These are phyloP conservation scores for Rallus crepitans DNA, from an alignment of 2,797 vertebrate species.

Conservation along the genomic window DNA sequence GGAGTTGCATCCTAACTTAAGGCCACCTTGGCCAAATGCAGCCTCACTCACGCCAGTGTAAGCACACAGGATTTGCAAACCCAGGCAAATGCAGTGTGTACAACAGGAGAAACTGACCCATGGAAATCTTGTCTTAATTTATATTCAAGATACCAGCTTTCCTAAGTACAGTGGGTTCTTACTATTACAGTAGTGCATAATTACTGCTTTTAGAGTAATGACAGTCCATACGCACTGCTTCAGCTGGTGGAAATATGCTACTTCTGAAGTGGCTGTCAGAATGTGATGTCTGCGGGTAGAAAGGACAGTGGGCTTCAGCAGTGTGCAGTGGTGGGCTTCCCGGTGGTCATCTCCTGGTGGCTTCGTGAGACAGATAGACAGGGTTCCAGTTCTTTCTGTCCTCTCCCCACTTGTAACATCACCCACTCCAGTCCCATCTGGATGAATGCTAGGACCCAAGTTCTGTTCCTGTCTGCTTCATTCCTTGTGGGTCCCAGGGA, in stretches of 20 bases:
- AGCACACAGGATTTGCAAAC: fast-evolving
- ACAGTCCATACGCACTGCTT: neutral
- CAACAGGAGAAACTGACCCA: neutral
- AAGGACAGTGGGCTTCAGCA: neutral
- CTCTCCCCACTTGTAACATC: neutral
- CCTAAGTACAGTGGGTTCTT: neutral
- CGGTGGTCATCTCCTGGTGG: neutral
- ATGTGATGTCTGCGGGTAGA: neutral
- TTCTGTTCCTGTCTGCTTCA: neutral
- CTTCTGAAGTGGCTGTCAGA: neutral
- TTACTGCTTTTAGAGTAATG: neutral
- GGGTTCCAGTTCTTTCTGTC: neutral
- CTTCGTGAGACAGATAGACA: neutral
- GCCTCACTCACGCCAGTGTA: neutral
- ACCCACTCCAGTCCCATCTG: fast-evolving
- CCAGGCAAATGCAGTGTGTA: neutral
- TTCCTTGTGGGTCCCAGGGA: neutral
- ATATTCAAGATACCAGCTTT: neutral
- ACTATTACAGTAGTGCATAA: neutral
- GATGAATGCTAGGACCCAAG: neutral
- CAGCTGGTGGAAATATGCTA: neutral
- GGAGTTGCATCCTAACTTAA: neutral
- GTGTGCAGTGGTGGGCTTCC: fast-evolving
- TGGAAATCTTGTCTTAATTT: neutral
- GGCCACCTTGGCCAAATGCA: neutral